Base-by-base conservation (phyloP, 53 echinoderm and acorn worm genomes). In the Holothuria leucospilota region DNA sequence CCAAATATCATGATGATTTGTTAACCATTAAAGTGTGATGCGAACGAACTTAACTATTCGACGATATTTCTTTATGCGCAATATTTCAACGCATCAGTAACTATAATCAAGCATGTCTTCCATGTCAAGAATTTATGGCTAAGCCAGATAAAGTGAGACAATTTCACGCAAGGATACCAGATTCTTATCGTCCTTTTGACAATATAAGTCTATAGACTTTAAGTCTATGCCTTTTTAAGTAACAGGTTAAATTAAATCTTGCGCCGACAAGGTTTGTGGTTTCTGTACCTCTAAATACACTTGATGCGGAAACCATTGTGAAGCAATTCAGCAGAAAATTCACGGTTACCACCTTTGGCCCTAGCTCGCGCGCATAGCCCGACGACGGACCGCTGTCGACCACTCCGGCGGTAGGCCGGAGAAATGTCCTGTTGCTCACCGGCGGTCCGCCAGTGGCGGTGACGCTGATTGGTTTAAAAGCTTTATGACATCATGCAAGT, bases 21-120 rank as follows among this genome's bases (percentile, higher is more conserved):
- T 86, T 90, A 25, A 90, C 86, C 90, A 86, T 59, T 87, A 90
- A 71, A 87, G 90, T 24, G 86, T 86, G 3, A 65, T 68, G 59
- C 90, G 90, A 41, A 90, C 90, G 28, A 86, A 90, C 79, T 86
- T 90, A 52, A 90, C 90, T 3, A 86, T 90, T 18, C 38, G 88
- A 71, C 68, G 71, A 20, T 39, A 82, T 38, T 88, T 59, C 62
- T 88, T 77, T 82, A 88, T 88, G 88, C 88, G 82, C 25, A 67
- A 88, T 18, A 88, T 75, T 75, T 16, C 40, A 75, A 75, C 18
- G 77, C 18, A 39, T 75, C 11, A 75, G 49, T 46, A n/a, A n/a
- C n/a, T n/a, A n/a, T n/a, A n/a, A n/a, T n/a, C n/a, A n/a, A n/a
- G n/a, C n/a, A n/a, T n/a, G n/a, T n/a, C n/a, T n/a, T n/a, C n/a